These are phyloP conservation scores for Gadus chalcogrammus DNA, from an alignment of 2,113 vertebrate species.

Conservation along the genomic window DNA sequence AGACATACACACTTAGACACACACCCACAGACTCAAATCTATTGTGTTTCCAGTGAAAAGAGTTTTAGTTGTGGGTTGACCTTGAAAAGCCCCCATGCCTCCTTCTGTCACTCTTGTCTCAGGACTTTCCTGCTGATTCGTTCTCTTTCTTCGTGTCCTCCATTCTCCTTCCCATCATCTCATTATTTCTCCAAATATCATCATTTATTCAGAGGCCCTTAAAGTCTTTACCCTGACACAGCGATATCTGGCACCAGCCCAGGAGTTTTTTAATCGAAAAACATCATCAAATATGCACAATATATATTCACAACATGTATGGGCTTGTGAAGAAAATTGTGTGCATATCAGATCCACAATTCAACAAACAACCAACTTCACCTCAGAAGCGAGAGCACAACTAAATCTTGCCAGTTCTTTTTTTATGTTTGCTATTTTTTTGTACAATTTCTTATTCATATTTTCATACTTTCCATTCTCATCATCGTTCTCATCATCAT, in stretches of 20 bases:
- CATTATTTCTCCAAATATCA: constrained; percentile 74
- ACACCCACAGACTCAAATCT: too few species aligned
- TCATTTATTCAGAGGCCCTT: constrained; percentile 71
- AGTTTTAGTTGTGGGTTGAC: constrained; percentile 36
- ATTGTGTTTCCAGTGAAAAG: too few species aligned
- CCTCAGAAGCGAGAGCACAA: too few species aligned
- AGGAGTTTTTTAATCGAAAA: constrained; percentile 84
- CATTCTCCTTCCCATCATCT: constrained; percentile 90
- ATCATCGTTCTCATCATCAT: too few species aligned
- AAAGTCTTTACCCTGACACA: constrained; percentile 68
- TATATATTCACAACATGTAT: constrained; percentile 34
- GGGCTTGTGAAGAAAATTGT: too few species aligned
- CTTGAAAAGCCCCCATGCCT: constrained; percentile 42
- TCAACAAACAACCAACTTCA: too few species aligned
- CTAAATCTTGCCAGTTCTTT: too few species aligned
- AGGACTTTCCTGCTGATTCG: constrained; percentile 87
- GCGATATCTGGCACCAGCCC: constrained; percentile 52
- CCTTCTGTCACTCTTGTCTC: constrained; percentile 47
- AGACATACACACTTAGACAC: too few species aligned
- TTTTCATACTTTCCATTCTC: too few species aligned
- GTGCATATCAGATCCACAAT: too few species aligned
- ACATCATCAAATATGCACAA: constrained; percentile 62
- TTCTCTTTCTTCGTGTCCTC: constrained; percentile 73
- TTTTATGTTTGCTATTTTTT: too few species aligned
- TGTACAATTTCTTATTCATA: too few species aligned